Conservation (phyloP, 2,888 invertebrate species). For the Idaea biselata region DNA sequence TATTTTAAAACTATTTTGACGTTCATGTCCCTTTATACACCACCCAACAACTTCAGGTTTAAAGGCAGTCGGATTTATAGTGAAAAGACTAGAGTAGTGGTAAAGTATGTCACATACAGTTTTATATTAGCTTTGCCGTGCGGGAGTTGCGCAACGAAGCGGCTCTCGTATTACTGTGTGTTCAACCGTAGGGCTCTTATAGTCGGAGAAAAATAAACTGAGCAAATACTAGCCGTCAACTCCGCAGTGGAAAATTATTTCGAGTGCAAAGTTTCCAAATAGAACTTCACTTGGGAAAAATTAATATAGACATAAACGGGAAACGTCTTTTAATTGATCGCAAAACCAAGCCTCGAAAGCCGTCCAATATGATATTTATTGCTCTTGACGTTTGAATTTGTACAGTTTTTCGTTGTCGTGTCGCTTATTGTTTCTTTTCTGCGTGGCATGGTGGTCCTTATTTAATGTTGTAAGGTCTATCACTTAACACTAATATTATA, state of each 20-base stretch:
- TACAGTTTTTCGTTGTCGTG: neutral
- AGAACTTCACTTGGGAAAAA: constrained; percentile 36
- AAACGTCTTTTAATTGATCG: constrained; percentile 15
- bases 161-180: constrained; percentile 63
- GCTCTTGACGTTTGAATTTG: neutral
- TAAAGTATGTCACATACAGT: constrained; percentile 54
- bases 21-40: constrained; percentile 5
- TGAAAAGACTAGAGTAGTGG: constrained; percentile 48
- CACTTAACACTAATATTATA: too few relatives aligned
- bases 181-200: constrained; percentile 62
- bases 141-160: constrained; percentile 51
- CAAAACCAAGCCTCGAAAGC: neutral
- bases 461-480: too few relatives aligned
- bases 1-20: constrained; percentile 4
- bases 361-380: neutral
- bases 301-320: constrained; percentile 30
- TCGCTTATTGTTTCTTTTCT: too few relatives aligned
- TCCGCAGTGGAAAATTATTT: constrained; percentile 56
- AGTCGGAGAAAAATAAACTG: constrained; percentile 69
- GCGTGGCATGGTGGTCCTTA: too few relatives aligned
- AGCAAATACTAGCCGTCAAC: constrained; percentile 62
- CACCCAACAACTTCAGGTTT: constrained; percentile 10
- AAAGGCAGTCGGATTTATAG: constrained; percentile 38
- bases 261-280: constrained; percentile 52
- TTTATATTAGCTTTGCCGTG: constrained; percentile 61